A percentile compares a stretch with the other conserved stretches of the same genome.
Conservation (phyloP, 2,113 vertebrate genomes). For the Antidorcas marsupialis region DNA sequence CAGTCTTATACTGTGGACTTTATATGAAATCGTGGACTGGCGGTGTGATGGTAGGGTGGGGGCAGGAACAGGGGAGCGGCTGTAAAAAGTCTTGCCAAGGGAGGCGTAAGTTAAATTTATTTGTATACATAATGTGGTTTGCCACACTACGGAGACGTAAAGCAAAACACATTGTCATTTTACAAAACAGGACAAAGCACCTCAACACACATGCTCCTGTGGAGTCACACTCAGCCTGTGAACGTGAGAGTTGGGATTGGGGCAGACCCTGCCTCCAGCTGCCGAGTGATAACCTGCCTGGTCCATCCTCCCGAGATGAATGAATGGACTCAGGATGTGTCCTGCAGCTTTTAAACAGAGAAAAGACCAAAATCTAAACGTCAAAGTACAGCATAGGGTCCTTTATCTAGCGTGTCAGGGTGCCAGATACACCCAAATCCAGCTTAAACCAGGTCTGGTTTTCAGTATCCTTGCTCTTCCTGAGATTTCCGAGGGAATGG, state of each 20-base stretch:
- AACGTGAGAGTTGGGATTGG: background rate
- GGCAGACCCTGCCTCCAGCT: background rate
- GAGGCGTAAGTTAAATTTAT: background rate
- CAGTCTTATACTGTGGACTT: background rate
- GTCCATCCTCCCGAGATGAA: background rate
- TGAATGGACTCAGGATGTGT: background rate
- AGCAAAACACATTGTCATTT: background rate
- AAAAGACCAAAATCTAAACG: background rate
- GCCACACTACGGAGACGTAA: background rate
- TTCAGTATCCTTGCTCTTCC: background rate
- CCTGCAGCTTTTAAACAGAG: background rate
- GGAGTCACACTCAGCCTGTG: too few relatives aligned
- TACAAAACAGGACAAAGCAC: background rate
- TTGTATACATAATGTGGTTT: background rate
- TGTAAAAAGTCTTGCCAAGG: background rate
- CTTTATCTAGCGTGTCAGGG: background rate
- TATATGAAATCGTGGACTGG: background rate
- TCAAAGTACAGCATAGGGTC: background rate
- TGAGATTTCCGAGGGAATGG: background rate
- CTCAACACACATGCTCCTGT: background rate
- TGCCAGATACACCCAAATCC: too few relatives aligned
- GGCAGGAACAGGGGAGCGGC: background rate
- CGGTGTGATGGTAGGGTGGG: rapidly evolving
- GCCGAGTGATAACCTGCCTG: too few relatives aligned
- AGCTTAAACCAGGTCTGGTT: background rate